A percentile compares a stretch with the other conserved stretches of the same genome.
Conservation (phyloP, 1,140 invertebrate species). For the Trichonephila clavata region DNA sequence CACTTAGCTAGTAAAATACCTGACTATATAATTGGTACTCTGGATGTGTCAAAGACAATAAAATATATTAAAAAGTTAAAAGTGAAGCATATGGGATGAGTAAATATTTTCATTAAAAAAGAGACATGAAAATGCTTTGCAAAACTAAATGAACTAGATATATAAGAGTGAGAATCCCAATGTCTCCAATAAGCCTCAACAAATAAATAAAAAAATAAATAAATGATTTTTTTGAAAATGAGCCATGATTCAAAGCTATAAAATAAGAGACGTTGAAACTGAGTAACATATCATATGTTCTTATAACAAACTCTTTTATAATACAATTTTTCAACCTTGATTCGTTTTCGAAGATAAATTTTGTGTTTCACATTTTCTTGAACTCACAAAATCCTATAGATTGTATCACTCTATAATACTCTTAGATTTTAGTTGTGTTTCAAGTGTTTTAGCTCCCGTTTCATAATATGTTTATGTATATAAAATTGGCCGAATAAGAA, state of each 20-base stretch:
- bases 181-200: background rate
- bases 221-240: background rate
- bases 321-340: background rate
- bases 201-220: slow-evolving; percentile 40
- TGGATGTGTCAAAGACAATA: too few relatives aligned
- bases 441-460: background rate
- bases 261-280: background rate
- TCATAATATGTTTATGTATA: background rate
- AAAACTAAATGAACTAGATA: background rate
- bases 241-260: background rate
- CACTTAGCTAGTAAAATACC: background rate
- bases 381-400: background rate
- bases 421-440: background rate
- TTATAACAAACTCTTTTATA: background rate
- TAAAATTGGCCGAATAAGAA: background rate
- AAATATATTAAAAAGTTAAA: background rate
- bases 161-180: background rate
- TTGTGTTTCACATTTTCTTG: background rate
- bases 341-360: background rate
- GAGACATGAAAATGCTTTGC: background rate
- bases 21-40: too few relatives aligned
- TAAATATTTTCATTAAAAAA: background rate
- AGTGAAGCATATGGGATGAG: too few relatives aligned
- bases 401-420: background rate
- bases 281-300: background rate